Percentiles rank a stretch among this genome's conserved stretches.
phyloP scores from a whole-genome alignment of 2,888 invertebrate species.

The Caenorhabditis panamensis region DNA sequence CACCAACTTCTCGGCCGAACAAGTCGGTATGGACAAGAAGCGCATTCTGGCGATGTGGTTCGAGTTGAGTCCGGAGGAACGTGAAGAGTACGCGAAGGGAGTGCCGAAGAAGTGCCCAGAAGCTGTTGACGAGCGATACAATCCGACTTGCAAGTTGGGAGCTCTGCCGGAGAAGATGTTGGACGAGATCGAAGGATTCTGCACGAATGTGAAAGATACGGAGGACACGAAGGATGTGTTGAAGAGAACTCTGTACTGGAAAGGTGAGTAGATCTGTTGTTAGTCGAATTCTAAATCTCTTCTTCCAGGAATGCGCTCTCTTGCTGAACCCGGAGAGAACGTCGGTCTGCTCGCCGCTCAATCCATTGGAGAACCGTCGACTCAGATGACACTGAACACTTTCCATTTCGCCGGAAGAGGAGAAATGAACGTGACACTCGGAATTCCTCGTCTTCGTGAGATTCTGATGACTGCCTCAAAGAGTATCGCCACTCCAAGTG shows the following conservation, averaged over 20 bases:
- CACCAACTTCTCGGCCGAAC: constrained; percentile 66
- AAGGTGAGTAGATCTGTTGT: constrained; percentile 62
- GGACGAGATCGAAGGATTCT: constrained; percentile 83
- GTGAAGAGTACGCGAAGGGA: constrained; percentile 47
- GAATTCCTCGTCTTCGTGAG: constrained; percentile 96
- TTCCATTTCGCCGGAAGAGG: constrained; percentile 97
- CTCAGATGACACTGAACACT: constrained; percentile 99
- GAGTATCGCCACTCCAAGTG: constrained; percentile 93
- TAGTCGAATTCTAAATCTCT: not conserved
- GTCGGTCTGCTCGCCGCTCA: constrained; percentile 97
- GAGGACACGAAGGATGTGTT: constrained; percentile 63
- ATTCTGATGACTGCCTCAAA: constrained; percentile 94
- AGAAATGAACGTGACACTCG: constrained; percentile 99
- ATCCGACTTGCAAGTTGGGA: constrained; percentile 89
- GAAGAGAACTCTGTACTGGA: constrained; percentile 78
- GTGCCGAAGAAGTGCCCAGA: constrained; percentile 64
- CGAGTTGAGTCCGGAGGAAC: constrained; percentile 66
- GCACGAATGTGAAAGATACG: constrained; percentile 32
- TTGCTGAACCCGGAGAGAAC: constrained; percentile 93
- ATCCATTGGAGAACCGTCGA: constrained; percentile 98
- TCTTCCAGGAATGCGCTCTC: constrained; percentile 84
- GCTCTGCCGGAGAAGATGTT: constrained; percentile 90
- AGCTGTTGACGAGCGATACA: constrained; percentile 82
- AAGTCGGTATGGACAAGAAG: constrained; percentile 52
- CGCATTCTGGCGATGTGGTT: constrained; percentile 72